Conservation (phyloP, 2,888 invertebrate genomes). For the Notocelia uddmanniana region DNA sequence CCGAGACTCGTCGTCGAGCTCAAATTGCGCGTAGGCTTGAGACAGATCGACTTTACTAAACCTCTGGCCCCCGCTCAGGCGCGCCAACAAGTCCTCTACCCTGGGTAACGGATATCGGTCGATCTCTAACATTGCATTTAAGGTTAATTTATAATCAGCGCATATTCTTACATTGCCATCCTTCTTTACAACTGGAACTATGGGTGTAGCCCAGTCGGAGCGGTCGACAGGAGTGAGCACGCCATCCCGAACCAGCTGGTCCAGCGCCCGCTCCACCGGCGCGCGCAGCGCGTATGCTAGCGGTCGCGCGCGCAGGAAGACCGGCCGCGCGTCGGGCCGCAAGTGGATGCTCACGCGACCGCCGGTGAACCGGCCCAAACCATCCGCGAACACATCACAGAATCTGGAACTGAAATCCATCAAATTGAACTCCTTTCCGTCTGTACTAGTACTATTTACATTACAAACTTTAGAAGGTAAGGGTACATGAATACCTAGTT, state of each 20-base stretch:
- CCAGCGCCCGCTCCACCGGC: too few species aligned
- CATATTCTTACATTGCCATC: slow-evolving; percentile 47
- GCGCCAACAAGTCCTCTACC: slow-evolving; percentile 11
- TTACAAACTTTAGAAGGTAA: too few species aligned
- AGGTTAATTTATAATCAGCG: slow-evolving; percentile 46
- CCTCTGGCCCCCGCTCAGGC: not conserved
- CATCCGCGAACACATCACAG: slow-evolving; percentile 7
- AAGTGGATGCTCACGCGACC: not conserved
- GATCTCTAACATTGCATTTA: slow-evolving; percentile 43
- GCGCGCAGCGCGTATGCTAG: too few species aligned
- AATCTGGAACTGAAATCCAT: slow-evolving; percentile 12
- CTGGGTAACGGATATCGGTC: slow-evolving; percentile 18
- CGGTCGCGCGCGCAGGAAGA: slow-evolving; percentile 4
- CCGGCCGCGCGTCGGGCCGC: not conserved
- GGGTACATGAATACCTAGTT: slow-evolving; percentile 1
- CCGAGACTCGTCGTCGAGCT: not conserved
- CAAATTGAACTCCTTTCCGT: not conserved
- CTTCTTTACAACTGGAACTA: slow-evolving; percentile 12
- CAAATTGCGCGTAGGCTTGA: slow-evolving; percentile 22
- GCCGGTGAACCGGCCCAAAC: not conserved
- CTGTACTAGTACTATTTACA: too few species aligned
- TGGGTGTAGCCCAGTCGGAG: too few species aligned
- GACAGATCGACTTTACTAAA: slow-evolving; percentile 22
- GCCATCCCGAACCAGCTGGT: too few species aligned
- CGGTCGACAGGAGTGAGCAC: too few species aligned